Evolutionary conservation across 2,113 vertebrate genomes (phyloP), one percentile per base, ranked within the genome.

Genomic region (Irena cyanogastra): DNA sequence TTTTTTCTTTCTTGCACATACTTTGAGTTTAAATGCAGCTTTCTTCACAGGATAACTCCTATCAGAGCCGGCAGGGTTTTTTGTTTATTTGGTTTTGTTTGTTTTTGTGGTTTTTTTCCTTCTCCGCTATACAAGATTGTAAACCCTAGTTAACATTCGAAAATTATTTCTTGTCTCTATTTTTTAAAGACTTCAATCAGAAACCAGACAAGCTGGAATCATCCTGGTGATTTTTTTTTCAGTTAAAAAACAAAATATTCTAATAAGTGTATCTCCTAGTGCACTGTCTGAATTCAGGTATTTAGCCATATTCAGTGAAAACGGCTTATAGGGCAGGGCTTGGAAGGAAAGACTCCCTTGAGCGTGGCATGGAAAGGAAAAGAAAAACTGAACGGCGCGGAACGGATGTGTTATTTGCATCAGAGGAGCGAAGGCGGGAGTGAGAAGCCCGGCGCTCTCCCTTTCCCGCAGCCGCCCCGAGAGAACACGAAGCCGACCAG

Each of bases 391-490:
- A 13, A 1, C 2, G 30, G 41, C n/a, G 13, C 6, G 5, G 66
- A 2, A 11, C 8, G 1, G 19, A 6, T 6, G 41, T 0, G 53
- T 13, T 12, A 11, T 27, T 41, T 16, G 6, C 30, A 27, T 2
- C 11, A 3, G 31, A 9, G 45, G 6, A 16, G 22, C 0, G 47
- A 10, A 19, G 14, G 28, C 4, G 37, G 27, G 9, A 35, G 6
- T 0, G 37, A 16, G 9, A 8, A 8, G 3, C 3, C 11, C 42
- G 5, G 6, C 1, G 37, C 70, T 1, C 39, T 15, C 35, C 31
- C 6, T 13, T 23, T 7, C 2, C 35, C 17, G 9, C 53, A 12
- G 78, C 30, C 33, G 3, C 31, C n/a, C 8, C 4, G 3, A 1
- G 9, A 10, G 13, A 6, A 3, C 4, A 1, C 11, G 27, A 27